Percentiles rank a stretch among this genome's conserved stretches.
phyloP scores from a whole-genome alignment of 2,888 invertebrate genomes.

The Xanthia togata region DNA sequence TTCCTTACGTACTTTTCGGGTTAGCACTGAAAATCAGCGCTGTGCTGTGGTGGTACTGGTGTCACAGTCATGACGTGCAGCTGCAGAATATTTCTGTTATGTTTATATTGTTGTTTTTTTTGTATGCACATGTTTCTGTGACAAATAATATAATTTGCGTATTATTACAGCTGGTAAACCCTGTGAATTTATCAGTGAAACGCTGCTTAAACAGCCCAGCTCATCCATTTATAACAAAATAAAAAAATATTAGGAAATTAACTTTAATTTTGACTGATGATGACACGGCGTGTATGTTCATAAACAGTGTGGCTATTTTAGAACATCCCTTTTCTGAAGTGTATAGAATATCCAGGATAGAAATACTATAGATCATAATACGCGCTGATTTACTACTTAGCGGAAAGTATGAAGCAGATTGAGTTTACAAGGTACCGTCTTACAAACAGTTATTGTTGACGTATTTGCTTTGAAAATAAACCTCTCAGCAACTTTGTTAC shows the following conservation, averaged over 20 bases:
- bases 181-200: background rate
- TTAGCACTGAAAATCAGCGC: too few relatives aligned
- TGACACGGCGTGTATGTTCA: background rate
- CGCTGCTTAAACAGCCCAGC: background rate
- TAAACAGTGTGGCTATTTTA: background rate
- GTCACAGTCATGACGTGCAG: too few relatives aligned
- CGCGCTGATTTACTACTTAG: conserved; percentile 44
- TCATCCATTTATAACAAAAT: conserved; percentile 22
- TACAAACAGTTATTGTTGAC: conserved; percentile 58
- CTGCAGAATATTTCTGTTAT: too few relatives aligned
- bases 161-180: too few relatives aligned
- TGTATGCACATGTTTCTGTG: too few relatives aligned
- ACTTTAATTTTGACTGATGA: conserved; percentile 17
- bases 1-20: too few relatives aligned
- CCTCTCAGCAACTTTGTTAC: conserved; percentile 68
- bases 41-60: too few relatives aligned
- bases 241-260: background rate
- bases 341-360: background rate
- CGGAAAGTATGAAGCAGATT: conserved; percentile 51
- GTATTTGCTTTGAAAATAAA: conserved; percentile 69
- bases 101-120: too few relatives aligned
- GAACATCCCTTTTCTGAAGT: background rate
- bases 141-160: too few relatives aligned
- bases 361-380: conserved; percentile 28
- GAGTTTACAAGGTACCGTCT: conserved; percentile 46